These are phyloP conservation scores for Odontothrips loti DNA, from an alignment of 2,888 invertebrate species.

Conservation along the genomic window DNA sequence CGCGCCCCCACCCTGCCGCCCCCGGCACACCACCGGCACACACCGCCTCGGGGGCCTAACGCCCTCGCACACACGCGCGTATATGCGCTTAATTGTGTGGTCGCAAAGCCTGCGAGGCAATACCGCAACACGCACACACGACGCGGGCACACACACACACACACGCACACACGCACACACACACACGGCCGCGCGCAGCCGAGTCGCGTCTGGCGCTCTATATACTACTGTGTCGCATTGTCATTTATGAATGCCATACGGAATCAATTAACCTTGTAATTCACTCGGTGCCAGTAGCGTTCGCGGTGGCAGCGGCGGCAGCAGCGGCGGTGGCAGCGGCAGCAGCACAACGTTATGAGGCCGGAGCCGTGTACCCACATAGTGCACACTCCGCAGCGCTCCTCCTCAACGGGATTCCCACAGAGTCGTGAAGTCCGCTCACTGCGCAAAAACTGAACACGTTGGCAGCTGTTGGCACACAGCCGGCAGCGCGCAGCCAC, in stretches of 20 bases:
- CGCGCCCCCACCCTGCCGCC: not conserved
- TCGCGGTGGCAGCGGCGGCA: not conserved
- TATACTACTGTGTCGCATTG: not conserved
- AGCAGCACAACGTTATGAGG: not conserved
- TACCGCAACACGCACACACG: not conserved
- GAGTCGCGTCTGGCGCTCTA: not conserved
- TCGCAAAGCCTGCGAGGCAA: not conserved
- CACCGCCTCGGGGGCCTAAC: not conserved
- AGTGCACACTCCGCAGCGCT: not conserved
- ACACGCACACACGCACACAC: not conserved
- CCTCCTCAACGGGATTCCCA: not conserved
- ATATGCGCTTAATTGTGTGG: not conserved
- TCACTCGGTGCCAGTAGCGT: not conserved
- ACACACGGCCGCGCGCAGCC: not conserved
- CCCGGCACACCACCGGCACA: not conserved
- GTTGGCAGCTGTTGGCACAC: not conserved
- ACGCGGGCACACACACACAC: not conserved
- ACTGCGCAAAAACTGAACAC: too few relatives aligned
- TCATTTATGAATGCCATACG: slow-evolving; percentile 23
- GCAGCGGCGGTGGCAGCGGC: not conserved
- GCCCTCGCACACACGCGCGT: not conserved
- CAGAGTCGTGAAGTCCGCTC: not conserved
- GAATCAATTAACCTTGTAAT: slow-evolving; percentile 23
- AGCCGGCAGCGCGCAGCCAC: not conserved
- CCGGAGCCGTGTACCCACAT: too few relatives aligned